Percentiles rank a stretch among this genome's conserved stretches.
phyloP scores from a whole-genome alignment of 2,113 vertebrate species.

The Hiodon alosoides region DNA sequence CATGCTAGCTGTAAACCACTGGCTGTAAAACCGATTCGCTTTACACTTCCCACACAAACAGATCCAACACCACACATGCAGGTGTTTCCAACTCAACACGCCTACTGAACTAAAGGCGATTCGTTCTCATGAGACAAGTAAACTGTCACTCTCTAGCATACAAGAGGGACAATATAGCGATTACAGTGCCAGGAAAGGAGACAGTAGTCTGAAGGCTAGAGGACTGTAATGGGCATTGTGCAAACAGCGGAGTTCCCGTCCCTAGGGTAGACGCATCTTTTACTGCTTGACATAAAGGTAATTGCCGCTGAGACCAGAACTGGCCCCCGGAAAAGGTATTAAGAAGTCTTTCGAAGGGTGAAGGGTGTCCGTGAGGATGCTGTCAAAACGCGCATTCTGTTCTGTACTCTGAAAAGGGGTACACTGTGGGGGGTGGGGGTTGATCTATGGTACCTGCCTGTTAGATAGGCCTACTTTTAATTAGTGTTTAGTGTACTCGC shows the following conservation, averaged over 20 bases:
- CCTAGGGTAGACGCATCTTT: conserved; percentile 65
- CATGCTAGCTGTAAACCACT: no score
- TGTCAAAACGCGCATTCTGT: conserved; percentile 47
- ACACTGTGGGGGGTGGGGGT: no score
- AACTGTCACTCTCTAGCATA: conserved; percentile 1
- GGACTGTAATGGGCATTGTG: conserved; percentile 57
- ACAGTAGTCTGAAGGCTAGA: conserved; percentile 36
- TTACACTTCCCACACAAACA: no score
- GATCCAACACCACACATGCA: neutral
- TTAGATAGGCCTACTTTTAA: no score
- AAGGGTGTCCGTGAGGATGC: conserved; percentile 34
- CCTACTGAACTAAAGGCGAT: conserved; percentile 20
- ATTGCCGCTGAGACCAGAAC: conserved; percentile 66
- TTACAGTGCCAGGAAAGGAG: conserved; percentile 34
- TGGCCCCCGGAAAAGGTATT: conserved; percentile 67
- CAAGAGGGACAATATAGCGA: conserved; percentile 24
- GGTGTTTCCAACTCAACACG: neutral
- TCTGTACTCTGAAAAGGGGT: conserved; percentile 23
- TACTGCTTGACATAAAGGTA: conserved; percentile 68
- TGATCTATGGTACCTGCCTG: no score
- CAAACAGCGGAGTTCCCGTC: conserved; percentile 55
- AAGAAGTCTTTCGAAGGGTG: conserved; percentile 49
- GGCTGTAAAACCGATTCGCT: no score
- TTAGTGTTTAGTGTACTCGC: no score
- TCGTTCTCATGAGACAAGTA: conserved; percentile 8